Base-by-base conservation (phyloP, 2,113 vertebrate genomes). In the Arizona elegans region DNA sequence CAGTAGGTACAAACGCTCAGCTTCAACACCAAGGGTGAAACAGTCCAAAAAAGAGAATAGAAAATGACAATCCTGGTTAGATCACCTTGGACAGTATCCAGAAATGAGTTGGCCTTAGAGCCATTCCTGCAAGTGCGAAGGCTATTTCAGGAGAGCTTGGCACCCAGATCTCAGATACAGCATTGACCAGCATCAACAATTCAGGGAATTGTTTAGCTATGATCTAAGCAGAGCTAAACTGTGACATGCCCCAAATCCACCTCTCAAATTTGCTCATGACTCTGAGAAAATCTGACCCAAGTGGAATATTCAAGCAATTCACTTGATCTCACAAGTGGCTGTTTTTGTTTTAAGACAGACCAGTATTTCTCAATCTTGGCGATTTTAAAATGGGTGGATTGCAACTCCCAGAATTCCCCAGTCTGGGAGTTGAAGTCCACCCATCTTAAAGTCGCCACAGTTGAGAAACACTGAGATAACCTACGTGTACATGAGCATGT, bases 401-500 rank as follows among this genome's bases (percentile, higher is more conserved):
- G 62, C 62, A n/a, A 65, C 26, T 65, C 29, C 26, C 26, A n/a
- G 62, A 70, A 70, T 59, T 26, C 58, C 23, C 58, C 58, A 58
- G 9, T 26, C 24, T 62, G 29, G 12, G 65, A 15, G 5, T 70
- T 70, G 29, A 70, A 70, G 13, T 70, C 65, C 65, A n/a, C 29
- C 29, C 65, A 70, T 15, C 13, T 70, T 33, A 70, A n/a, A 33
- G 13, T 70, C 5, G 6, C 65, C 29, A 70, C 17, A 29, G 12
- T 17, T 70, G 65, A n/a, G 29, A 70, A 70, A 70, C 29, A 70
- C 26, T 70, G 29, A 70, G 29, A 33, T 38, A 43, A 12, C 0
- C 0, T 90, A 54, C 0, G 0, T 65, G 50, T 43, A 19, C 2
- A 54, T 8, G 4, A 86, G 29, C 12, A 21, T 12, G 43, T 85